A percentile compares a stretch with the other conserved stretches of the same genome.
These are phyloP conservation scores for Brachymystax lenok DNA, from an alignment of 2,797 vertebrate species.

Conservation along the genomic window DNA sequence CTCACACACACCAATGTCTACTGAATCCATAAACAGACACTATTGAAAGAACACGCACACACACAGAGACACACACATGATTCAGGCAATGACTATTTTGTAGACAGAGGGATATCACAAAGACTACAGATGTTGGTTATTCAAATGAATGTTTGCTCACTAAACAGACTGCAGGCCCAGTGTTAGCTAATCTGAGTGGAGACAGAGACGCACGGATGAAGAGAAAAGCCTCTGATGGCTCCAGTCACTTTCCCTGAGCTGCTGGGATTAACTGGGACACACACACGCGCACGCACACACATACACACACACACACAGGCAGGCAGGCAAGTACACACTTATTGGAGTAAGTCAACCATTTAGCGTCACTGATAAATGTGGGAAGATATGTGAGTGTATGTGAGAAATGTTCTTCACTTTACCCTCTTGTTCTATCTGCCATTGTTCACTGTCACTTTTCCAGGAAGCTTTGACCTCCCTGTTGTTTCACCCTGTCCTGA, in stretches of 20 bases:
- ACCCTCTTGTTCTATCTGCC: neutral
- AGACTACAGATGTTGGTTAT: slow-evolving; percentile 12
- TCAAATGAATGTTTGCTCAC: slow-evolving; percentile 30
- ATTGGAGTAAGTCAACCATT: neutral
- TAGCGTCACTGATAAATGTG: neutral
- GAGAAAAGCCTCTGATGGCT: slow-evolving; percentile 68
- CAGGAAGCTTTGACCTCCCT: slow-evolving; percentile 55
- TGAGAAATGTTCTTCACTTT: neutral
- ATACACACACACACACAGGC: slow-evolving; percentile 7
- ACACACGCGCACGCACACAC: slow-evolving; percentile 31
- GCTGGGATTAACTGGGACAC: slow-evolving; percentile 64
- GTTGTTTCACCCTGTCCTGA: slow-evolving; percentile 57
- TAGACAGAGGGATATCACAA: neutral
- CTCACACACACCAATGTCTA: slow-evolving; percentile 1
- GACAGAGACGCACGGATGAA: slow-evolving; percentile 49
- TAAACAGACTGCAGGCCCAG: slow-evolving; percentile 1
- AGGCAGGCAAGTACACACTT: neutral
- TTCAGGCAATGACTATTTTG: slow-evolving; percentile 16
- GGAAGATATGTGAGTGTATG: neutral
- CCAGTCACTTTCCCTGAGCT: slow-evolving; percentile 65
- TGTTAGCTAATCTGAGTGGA: slow-evolving; percentile 24
- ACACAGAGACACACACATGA: slow-evolving; percentile 7
- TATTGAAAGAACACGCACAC: neutral
- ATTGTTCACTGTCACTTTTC: slow-evolving; percentile 30
- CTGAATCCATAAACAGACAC: neutral